Evolutionary conservation across 1,140 invertebrate genomes (phyloP).

Genomic region (Caerostris darwini): DNA sequence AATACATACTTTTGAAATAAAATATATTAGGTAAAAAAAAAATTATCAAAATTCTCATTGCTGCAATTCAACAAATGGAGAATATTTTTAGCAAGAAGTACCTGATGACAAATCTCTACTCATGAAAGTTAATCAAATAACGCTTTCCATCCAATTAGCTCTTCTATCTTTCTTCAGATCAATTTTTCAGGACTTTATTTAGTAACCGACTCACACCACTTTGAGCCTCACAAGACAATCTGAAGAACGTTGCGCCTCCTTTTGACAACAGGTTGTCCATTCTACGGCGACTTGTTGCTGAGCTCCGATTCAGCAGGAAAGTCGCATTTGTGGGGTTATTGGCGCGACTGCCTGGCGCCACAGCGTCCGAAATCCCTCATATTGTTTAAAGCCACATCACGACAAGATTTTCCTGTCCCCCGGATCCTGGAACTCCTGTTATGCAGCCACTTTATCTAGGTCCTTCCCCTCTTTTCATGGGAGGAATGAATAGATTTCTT

Average conservation of each 20-base stretch:
- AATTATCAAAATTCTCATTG: no score
- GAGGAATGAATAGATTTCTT: slow-evolving; percentile 29
- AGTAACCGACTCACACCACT: background rate
- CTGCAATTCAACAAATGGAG: no score
- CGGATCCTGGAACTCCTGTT: background rate
- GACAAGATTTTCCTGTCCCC: background rate
- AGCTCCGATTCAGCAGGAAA: slow-evolving; percentile 28
- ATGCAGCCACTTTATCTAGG: slow-evolving; percentile 6
- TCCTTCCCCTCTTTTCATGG: background rate
- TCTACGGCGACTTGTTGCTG: slow-evolving; percentile 68
- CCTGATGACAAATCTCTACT: no score
- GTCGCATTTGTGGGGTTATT: slow-evolving; percentile 11
- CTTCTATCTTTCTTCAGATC: background rate
- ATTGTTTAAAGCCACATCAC: slow-evolving; percentile 9
- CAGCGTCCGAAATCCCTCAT: slow-evolving; percentile 9
- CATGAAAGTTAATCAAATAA: background rate
- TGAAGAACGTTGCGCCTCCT: slow-evolving; percentile 1
- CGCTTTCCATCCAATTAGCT: background rate
- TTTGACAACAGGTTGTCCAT: slow-evolving; percentile 69
- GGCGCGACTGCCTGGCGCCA: slow-evolving; percentile 30
- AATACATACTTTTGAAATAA: no score
- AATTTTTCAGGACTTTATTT: background rate
- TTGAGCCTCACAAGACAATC: background rate
- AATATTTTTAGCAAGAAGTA: no score
- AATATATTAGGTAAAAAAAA: no score